A percentile compares a stretch with the other conserved stretches of the same genome.
phyloP scores from a whole-genome alignment of 2,113 vertebrate genomes.

The Tragelaphus buxtoni region DNA sequence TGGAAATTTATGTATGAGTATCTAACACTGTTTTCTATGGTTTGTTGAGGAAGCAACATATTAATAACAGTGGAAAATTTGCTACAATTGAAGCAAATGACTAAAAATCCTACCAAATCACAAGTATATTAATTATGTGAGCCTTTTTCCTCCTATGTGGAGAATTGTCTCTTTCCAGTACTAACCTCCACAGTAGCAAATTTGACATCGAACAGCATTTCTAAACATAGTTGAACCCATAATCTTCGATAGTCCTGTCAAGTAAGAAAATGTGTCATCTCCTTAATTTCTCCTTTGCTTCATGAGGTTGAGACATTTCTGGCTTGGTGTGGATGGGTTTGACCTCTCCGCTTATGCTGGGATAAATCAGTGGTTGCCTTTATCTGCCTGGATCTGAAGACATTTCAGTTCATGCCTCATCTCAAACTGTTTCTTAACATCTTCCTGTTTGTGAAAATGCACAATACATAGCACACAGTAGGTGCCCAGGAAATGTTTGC shows the following conservation, averaged over 20 bases:
- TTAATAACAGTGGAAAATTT: slow-evolving; percentile 11
- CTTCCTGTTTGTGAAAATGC: not conserved
- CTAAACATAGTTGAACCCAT: not conserved
- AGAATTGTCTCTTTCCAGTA: not conserved
- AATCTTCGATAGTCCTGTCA: not conserved
- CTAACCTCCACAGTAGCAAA: not conserved
- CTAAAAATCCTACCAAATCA: not conserved
- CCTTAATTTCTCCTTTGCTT: not conserved
- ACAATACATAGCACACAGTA: not conserved
- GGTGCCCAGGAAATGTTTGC: not conserved
- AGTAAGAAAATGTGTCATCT: not conserved
- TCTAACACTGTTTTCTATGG: not conserved
- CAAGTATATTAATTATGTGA: not conserved
- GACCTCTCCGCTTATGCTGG: not conserved
- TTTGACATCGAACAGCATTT: not conserved
- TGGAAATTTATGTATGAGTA: not conserved
- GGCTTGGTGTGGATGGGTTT: not conserved
- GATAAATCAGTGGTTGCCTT: not conserved
- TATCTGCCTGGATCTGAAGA: not conserved
- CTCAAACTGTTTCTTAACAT: not conserved
- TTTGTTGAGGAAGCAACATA: slow-evolving; percentile 10
- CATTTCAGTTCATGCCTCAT: not conserved
- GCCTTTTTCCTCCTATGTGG: not conserved
- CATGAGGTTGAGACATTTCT: not conserved
- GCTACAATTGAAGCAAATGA: not conserved